Evolutionary conservation across 2,113 vertebrate species (phyloP).

Genomic region (Mola mola): DNA sequence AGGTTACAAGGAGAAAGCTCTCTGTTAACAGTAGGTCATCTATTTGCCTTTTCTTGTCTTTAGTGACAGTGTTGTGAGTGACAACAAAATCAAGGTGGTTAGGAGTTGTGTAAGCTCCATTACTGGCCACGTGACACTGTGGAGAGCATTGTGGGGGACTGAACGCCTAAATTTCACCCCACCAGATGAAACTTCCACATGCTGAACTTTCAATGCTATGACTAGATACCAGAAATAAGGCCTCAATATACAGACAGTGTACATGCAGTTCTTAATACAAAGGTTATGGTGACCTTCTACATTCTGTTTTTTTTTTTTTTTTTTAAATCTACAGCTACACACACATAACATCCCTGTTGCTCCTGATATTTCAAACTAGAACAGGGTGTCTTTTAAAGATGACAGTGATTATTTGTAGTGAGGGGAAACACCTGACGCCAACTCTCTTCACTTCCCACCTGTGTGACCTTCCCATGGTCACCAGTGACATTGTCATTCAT

Average conservation of each 20-base stretch:
- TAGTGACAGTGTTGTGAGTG: constrained; percentile 44
- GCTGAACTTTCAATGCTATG: background rate
- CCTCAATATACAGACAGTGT: background rate
- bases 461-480: constrained; percentile 73
- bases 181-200: background rate
- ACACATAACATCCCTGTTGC: background rate
- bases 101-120: constrained; percentile 61
- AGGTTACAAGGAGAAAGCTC: background rate
- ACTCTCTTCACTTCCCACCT: constrained; percentile 38
- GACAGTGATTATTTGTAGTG: background rate
- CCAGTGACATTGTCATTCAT: constrained; percentile 67
- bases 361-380: background rate
- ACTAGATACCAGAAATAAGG: background rate
- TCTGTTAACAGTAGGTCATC: background rate
- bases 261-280: background rate
- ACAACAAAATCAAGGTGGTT: constrained; percentile 59
- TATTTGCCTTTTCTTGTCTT: background rate
- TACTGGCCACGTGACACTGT: constrained; percentile 20
- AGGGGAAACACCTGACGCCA: constrained; percentile 54
- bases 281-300: constrained; percentile 38
- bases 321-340: background rate
- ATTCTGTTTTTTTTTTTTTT: background rate
- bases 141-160: constrained; percentile 20
- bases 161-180: background rate
- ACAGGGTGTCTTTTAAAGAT: background rate